Conservation (phyloP, 2,113 vertebrate species). For the Micronycteris hirsuta region DNA sequence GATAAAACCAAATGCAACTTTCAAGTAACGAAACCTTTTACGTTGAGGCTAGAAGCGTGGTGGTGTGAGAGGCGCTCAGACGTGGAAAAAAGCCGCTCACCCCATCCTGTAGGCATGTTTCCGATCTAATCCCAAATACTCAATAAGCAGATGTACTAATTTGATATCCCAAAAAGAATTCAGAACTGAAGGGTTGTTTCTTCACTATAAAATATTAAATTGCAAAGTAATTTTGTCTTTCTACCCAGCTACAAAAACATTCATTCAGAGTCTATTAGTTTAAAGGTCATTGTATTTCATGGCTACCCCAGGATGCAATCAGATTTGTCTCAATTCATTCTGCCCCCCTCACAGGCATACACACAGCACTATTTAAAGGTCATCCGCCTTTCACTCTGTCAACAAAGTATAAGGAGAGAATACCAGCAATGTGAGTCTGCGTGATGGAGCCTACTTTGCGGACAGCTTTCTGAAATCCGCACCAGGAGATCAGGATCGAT, state of each 20-base stretch:
- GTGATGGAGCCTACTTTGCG: background rate
- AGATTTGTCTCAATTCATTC: background rate
- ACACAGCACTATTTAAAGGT: conserved; percentile 30
- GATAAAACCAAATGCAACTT: background rate
- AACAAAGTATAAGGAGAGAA: background rate
- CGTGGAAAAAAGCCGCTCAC: background rate
- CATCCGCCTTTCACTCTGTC: background rate
- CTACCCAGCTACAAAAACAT: background rate
- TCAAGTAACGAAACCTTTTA: background rate
- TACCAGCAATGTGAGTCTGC: background rate
- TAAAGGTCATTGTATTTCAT: conserved; percentile 54
- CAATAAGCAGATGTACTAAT: background rate
- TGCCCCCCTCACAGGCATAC: background rate
- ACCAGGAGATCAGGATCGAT: background rate
- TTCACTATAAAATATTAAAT: background rate
- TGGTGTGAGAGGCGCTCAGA: background rate
- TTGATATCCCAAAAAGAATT: background rate
- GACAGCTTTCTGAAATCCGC: background rate
- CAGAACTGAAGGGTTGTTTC: background rate
- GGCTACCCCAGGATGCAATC: background rate
- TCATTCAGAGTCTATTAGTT: conserved; percentile 6
- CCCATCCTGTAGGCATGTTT: background rate
- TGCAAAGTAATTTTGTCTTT: background rate
- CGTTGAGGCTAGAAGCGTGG: background rate
- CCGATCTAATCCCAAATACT: background rate